Evolutionary conservation across 2,797 vertebrate species (phyloP).

Genomic region (Sebastes variabilis): DNA sequence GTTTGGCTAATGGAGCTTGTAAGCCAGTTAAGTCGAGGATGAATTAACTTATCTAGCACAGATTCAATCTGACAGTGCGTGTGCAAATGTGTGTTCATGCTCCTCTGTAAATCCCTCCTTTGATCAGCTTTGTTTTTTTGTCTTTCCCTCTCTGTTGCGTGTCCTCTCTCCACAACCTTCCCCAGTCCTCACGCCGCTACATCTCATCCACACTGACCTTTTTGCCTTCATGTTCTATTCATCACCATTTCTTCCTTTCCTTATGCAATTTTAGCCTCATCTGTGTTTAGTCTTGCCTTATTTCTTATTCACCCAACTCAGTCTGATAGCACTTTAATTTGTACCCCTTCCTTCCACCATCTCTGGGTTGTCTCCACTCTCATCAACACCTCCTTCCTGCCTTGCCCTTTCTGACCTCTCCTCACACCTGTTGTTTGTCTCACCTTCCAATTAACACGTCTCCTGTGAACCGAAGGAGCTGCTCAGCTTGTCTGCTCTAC

Average conservation of each 20-base stretch:
- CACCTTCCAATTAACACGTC: slow-evolving; percentile 46
- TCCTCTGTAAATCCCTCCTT: slow-evolving; percentile 18
- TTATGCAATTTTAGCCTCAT: not conserved
- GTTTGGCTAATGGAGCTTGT: slow-evolving; percentile 39
- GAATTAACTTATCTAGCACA: slow-evolving; percentile 28
- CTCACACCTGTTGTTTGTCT: slow-evolving; percentile 14
- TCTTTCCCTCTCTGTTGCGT: not conserved
- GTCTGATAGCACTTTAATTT: not conserved
- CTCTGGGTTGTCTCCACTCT: not conserved
- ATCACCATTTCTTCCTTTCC: not conserved
- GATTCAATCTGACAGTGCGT: slow-evolving; percentile 17
- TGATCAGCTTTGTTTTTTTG: slow-evolving; percentile 1
- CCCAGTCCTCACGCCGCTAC: not conserved
- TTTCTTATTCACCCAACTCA: not conserved
- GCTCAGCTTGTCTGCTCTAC: slow-evolving; percentile 1
- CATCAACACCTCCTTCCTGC: slow-evolving; percentile 19
- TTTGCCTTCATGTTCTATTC: slow-evolving; percentile 28
- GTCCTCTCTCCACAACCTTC: not conserved
- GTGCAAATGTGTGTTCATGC: slow-evolving; percentile 5
- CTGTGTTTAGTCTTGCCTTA: not conserved
- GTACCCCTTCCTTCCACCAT: not conserved
- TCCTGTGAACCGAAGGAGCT: slow-evolving; percentile 5
- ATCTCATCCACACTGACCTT: slow-evolving; percentile 17
- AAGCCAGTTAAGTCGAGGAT: slow-evolving; percentile 34
- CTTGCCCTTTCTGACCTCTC: not conserved